Conservation (phyloP, 1,140 invertebrate genomes). For the Aphelenchoides fujianensis region DNA sequence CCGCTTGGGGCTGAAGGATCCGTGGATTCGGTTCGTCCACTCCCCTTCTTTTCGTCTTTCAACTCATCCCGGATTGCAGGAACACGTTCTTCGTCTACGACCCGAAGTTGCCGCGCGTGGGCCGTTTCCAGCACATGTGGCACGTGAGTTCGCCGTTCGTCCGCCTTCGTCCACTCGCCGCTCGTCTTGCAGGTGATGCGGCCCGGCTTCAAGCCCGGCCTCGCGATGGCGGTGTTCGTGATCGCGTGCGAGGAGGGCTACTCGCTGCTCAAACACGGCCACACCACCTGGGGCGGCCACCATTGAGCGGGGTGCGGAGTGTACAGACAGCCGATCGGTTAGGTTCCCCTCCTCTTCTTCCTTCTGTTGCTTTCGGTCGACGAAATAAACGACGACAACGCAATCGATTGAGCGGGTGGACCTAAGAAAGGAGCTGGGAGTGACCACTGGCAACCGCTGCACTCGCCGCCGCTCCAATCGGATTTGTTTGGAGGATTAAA, state of each 20-base stretch:
- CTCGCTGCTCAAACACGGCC: slow-evolving; percentile 35
- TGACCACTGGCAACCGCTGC: too few relatives aligned
- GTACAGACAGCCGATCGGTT: background rate
- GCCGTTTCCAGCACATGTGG: background rate
- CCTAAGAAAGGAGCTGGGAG: too few relatives aligned
- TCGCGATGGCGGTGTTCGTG: slow-evolving; percentile 20
- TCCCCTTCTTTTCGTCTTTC: too few relatives aligned
- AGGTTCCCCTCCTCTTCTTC: too few relatives aligned
- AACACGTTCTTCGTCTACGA: background rate
- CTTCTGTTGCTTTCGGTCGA: too few relatives aligned
- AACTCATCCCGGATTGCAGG: slow-evolving; percentile 2
- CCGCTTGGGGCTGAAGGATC: slow-evolving; percentile 39
- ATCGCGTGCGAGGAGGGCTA: slow-evolving; percentile 33
- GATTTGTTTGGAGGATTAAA: too few relatives aligned
- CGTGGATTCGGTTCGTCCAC: slow-evolving; percentile 45
- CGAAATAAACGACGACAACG: too few relatives aligned
- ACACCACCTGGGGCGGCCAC: slow-evolving; percentile 32
- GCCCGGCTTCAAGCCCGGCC: slow-evolving; percentile 23
- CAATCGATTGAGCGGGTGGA: too few relatives aligned
- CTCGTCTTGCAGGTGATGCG: slow-evolving; percentile 17
- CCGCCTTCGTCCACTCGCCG: too few relatives aligned
- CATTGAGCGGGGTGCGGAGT: background rate
- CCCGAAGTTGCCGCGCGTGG: slow-evolving; percentile 4
- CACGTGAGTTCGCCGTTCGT: slow-evolving; percentile 9
- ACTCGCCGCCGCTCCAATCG: too few relatives aligned